Percentiles rank a stretch among this genome's conserved stretches.
phyloP scores from a whole-genome alignment of 2,113 vertebrate species.

The Rutilus rutilus region DNA sequence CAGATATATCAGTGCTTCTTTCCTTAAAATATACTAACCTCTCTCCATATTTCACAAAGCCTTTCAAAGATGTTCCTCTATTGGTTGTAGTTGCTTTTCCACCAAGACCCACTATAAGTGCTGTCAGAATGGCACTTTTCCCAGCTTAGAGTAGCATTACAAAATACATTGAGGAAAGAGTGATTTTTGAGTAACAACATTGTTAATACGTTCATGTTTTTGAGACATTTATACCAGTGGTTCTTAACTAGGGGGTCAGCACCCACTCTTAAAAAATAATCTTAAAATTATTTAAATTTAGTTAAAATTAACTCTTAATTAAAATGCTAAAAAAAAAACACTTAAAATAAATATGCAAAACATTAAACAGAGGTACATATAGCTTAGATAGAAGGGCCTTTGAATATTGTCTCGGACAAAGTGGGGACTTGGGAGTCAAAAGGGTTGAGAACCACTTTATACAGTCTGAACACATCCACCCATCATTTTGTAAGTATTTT shows the following conservation, averaged over 20 bases:
- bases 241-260: neutral
- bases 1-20: neutral
- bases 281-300: neutral
- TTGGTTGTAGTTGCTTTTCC: slow-evolving; percentile 90
- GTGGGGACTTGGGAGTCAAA: no score
- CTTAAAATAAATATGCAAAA: neutral
- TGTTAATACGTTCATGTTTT: neutral
- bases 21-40: slow-evolving; percentile 73
- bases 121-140: slow-evolving; percentile 90
- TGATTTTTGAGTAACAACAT: neutral
- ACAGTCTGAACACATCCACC: neutral
- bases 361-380: neutral
- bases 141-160: slow-evolving; percentile 75
- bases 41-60: slow-evolving; percentile 88
- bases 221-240: neutral
- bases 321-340: neutral
- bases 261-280: neutral
- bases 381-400: neutral
- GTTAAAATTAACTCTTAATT: neutral
- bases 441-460: neutral
- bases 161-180: neutral
- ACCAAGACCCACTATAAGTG: slow-evolving; percentile 90
- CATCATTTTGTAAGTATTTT: neutral
- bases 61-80: slow-evolving; percentile 86
- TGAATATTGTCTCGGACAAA: neutral